Base-by-base conservation (phyloP, 2,113 vertebrate genomes). In the Dipodomys stephensi region DNA sequence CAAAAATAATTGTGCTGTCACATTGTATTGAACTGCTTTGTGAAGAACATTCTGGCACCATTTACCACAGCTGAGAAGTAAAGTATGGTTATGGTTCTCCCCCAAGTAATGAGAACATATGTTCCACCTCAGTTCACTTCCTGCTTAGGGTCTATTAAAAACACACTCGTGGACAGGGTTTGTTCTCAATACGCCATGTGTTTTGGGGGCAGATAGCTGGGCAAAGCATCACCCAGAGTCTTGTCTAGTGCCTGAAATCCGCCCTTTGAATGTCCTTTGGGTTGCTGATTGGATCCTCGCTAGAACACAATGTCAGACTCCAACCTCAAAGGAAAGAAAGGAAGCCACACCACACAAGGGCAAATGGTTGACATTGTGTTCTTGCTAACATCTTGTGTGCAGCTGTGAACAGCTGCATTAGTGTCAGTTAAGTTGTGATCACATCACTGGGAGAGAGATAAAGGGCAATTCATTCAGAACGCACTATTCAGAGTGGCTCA, bases 391-490 rank as follows among this genome's bases (percentile, higher is more conserved):
- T 98, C 97, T 98, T 98, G 98, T 95, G 96, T 94, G 94, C 98
- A 98, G 98, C 98, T 98, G 98, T 97, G 97, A 98, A 97, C 98
- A 95, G 97, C 97, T 97, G 95, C 96, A 88, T 88, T 6, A 76
- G 71, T 98, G 97, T 96, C 97, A 97, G 95, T 96, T 96, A 92
- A 97, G 96, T 97, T 79, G 83, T 0, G 78, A 98, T 95, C 97
- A 92, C 96, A 96, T 98, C 96, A 83, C 4, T 23, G 74, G 95
- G 93, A 92, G 79, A 86, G 90, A 94, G 92, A 97, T 77, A 97
- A 94, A 72, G 82, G 80, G 68, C 23, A 9, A 62, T 62, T 84
- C 60, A 85, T 93, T 97, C 82, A 97, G 95, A 95, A 96, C 97
- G 92, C 25, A 30, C 97, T 84, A 90, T 83, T 97, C 90, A 96